A percentile compares a stretch with the other conserved stretches of the same genome.
These are phyloP conservation scores for Pygmarrhopalites habei DNA, from an alignment of 1,140 invertebrate genomes.

Conservation along the genomic window DNA sequence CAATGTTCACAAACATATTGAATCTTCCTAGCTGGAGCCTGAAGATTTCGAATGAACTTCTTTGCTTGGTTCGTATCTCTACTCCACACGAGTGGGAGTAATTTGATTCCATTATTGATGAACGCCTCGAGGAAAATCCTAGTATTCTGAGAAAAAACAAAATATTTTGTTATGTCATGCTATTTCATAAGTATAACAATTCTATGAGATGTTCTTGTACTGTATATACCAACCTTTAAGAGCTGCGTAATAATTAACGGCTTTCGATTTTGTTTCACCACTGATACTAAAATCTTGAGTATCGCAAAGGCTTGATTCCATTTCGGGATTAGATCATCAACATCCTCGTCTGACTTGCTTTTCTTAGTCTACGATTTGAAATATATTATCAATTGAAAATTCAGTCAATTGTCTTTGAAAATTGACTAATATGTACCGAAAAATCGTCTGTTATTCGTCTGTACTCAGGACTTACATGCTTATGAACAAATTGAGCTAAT, in stretches of 20 bases:
- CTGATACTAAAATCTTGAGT: slow-evolving; percentile 26
- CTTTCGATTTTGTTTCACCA: slow-evolving; percentile 13
- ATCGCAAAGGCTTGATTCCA: slow-evolving; percentile 23
- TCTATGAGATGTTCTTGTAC: too few relatives aligned
- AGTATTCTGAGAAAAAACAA: slow-evolving; percentile 18
- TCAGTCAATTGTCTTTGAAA: too few relatives aligned
- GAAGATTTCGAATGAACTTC: slow-evolving; percentile 7
- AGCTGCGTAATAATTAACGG: slow-evolving; percentile 23
- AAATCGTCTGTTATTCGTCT: too few relatives aligned
- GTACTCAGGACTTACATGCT: slow-evolving; percentile 34
- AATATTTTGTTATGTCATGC: too few relatives aligned
- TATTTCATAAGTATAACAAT: too few relatives aligned
- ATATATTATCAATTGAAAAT: too few relatives aligned
- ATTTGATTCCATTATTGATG: slow-evolving; percentile 9
- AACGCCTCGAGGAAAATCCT: slow-evolving; percentile 32
- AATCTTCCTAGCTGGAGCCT: slow-evolving; percentile 23
- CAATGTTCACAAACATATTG: slow-evolving; percentile 36
- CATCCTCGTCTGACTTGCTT: slow-evolving; percentile 1
- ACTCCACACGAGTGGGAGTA: slow-evolving; percentile 18
- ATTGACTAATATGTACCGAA: too few relatives aligned
- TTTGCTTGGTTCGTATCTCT: slow-evolving; percentile 7
- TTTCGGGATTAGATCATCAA: slow-evolving; percentile 7
- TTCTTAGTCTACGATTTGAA: slow-evolving; percentile 27
- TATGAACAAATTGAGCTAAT: slow-evolving; percentile 17
- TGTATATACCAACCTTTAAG: slow-evolving; percentile 19